A percentile compares a stretch with the other conserved stretches of the same genome.
Evolutionary conservation across 2,888 invertebrate species (phyloP).

Genomic region (Pandemis cinnamomeana): DNA sequence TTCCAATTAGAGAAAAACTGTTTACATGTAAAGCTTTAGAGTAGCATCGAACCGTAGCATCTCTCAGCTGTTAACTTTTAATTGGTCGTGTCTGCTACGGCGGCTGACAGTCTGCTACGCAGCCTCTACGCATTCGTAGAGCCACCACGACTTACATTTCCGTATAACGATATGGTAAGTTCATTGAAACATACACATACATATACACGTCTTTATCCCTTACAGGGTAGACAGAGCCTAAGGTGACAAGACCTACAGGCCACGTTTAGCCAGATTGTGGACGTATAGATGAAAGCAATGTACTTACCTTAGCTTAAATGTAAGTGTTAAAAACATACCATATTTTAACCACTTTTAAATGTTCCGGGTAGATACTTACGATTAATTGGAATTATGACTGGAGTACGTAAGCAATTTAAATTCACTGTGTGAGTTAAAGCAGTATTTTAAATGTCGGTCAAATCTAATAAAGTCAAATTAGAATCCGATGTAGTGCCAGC

Average conservation of each 20-base stretch:
- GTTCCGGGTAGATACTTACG: not conserved
- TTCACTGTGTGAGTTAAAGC: conserved; percentile 66
- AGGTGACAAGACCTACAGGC: too few species aligned
- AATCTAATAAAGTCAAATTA: conserved; percentile 78
- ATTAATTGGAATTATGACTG: not conserved
- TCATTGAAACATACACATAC: too few species aligned
- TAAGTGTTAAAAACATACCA: too few species aligned
- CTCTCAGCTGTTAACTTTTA: conserved; percentile 37
- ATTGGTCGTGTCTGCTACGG: conserved; percentile 30
- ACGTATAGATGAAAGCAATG: too few species aligned
- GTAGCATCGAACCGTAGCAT: conserved; percentile 18
- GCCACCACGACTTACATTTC: conserved; percentile 3
- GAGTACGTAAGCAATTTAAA: conserved; percentile 68
- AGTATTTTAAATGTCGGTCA: conserved; percentile 77
- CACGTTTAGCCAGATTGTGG: too few species aligned
- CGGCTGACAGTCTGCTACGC: conserved; percentile 11
- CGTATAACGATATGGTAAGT: too few species aligned
- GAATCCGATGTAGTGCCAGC: conserved; percentile 67
- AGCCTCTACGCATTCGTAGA: conserved; percentile 25
- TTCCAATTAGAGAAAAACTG: conserved; percentile 22
- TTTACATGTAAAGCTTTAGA: conserved; percentile 28
- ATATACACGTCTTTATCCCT: too few species aligned
- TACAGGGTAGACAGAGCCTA: too few species aligned
- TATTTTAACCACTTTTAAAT: not conserved
- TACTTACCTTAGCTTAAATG: too few species aligned